Base-by-base conservation (phyloP, 2,888 invertebrate genomes). In the Drosophila prolongata region DNA sequence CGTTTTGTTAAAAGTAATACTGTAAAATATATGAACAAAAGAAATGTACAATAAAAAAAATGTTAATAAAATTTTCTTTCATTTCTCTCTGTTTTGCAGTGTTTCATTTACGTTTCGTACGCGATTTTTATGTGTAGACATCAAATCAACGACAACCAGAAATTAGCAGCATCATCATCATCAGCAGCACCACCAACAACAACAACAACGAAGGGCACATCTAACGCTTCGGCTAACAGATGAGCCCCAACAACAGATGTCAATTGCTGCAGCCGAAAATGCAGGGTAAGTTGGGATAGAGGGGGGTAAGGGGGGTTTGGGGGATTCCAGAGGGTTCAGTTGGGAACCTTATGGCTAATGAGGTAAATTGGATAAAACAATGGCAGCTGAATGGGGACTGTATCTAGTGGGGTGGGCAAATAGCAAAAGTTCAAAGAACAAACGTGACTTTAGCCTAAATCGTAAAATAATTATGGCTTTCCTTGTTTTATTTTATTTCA, bases 261-360 rank as follows among this genome's bases (percentile, higher is more conserved):
- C 92, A 92, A 92, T 92, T 92, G 92, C 90, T 92, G 92, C 92
- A 90, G 91, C 92, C 87, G 92, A 92, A 92, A 92, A 92, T 92
- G 92, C 92, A 91, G 92, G 92, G 92, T 92, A 88, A 91, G 92
- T 90, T 47, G 4, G 37, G 30, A 14, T 34, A 3, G 6, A 30
- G 5, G 30, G 40, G 35, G 35, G 27, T 19, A 1, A 6, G 3
- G 1, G n/a, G 10, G 14, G 8, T 1, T 1, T 11, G 11, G 14
- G 24, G 10, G 6, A 3, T n/a, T 6, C 37, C 37, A 27, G 8
- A 53, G 30, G 57, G 52, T 16, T 47, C 34, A 19, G 27, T 11
- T 4, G 16, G 27, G 35, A 34, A 16, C 16, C 46, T 47, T 27
- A 46, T 40, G 16, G 52, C 16, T 65, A 47, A 65, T 47, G 16